Base-by-base conservation (phyloP, 2,797 vertebrate genomes). In the Rhinogobio ventralis region DNA sequence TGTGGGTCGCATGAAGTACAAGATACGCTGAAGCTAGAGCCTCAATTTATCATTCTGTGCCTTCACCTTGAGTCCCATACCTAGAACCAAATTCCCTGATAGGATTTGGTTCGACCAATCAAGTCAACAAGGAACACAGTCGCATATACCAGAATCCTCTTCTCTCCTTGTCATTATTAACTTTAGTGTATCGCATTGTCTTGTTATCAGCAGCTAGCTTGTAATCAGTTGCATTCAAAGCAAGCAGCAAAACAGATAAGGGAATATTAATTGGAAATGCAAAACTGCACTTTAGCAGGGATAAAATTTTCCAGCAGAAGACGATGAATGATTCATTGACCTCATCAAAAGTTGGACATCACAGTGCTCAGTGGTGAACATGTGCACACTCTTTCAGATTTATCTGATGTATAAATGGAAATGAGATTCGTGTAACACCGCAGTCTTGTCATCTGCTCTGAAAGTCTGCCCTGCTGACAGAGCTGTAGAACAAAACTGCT, bases 241-340 rank as follows among this genome's bases (percentile, higher is more conserved):
- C n/a, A 57, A 85, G 83, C 7, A 87, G 82, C 86, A 78, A 82
- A 87, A 88, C 82, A 90, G 72, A 81, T 78, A 82, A 87, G 75
- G 71, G 51, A 77, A 33, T 14, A 78, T 84, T 90, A 89, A 89
- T 89, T 89, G 87, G 80, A 87, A 89, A 71, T 71, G 84, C 82
- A 85, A 81, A 78, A 80, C 80, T 87, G 77, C 86, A 82, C 79
- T 88, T 80, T 74, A 85, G 82, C 74, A 42, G 77, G 25, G 86
- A 80, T 86, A 86, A 89, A 84, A 89, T 67, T 23, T 89, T 86
- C 72, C 69, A 86, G 87, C n/a, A 55, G 74, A 67, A 57, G 55
- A 75, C 92, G 71, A 93, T 93, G 77, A 93, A 92, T 92, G 85
- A 93, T 91, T 93, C 85, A 93, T 88, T 25, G 19, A 74, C 7